These are phyloP conservation scores for Himalopsyche anomala DNA, from an alignment of 2,888 invertebrate species.

Conservation along the genomic window DNA sequence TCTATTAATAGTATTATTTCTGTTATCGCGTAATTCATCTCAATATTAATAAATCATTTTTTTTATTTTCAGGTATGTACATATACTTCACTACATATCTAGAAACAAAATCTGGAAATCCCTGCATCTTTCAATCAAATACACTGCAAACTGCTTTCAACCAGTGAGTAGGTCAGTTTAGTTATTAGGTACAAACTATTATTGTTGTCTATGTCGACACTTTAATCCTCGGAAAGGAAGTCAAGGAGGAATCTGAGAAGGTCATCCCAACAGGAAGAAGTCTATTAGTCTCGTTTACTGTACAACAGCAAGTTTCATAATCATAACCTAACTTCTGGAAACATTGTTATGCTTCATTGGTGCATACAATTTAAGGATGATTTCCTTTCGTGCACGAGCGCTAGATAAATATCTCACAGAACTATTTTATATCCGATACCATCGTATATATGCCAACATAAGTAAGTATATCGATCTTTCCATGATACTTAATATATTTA, in stretches of 20 bases:
- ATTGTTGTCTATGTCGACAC: conserved; percentile 14
- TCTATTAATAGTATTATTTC: too few relatives aligned
- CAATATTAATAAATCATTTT: too few relatives aligned
- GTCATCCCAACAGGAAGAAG: conserved; percentile 28
- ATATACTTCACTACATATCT: too few relatives aligned
- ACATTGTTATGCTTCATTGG: background rate
- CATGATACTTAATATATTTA: too few relatives aligned
- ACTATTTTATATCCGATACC: too few relatives aligned
- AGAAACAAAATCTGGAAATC: too few relatives aligned
- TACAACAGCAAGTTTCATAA: conserved; percentile 1
- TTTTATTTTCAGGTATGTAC: too few relatives aligned
- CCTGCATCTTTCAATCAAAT: background rate
- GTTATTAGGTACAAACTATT: background rate
- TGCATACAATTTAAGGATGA: background rate
- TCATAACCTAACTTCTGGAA: conserved; percentile 9
- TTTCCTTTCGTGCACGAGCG: too few relatives aligned
- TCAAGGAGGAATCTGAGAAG: conserved; percentile 32
- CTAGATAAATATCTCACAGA: too few relatives aligned
- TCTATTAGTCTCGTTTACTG: conserved; percentile 29
- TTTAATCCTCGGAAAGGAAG: conserved; percentile 41
- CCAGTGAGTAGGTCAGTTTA: conserved; percentile 11
- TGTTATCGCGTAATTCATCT: too few relatives aligned
- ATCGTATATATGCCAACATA: too few relatives aligned
- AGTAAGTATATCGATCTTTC: too few relatives aligned
- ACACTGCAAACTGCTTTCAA: conserved; percentile 3